phyloP scores from a whole-genome alignment of 92 coral and sea anemone genomes.

The Phenganax stokvisi region DNA sequence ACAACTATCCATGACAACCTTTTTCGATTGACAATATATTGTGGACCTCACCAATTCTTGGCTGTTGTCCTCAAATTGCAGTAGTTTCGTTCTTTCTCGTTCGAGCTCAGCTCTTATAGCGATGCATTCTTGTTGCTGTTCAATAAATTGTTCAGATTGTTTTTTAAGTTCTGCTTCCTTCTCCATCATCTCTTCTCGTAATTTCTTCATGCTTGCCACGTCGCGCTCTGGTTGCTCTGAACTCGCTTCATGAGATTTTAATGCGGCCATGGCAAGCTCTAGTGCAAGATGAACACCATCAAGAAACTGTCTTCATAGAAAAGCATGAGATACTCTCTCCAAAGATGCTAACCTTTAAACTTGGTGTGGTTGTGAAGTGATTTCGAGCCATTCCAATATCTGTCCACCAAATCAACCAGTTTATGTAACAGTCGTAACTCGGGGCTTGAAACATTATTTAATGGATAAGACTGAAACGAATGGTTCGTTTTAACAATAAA shows the following conservation, averaged over 20 bases:
- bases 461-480: conserved; percentile 6
- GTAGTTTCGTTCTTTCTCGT: conserved; percentile 50
- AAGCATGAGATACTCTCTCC: background rate
- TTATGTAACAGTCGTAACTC: conserved; percentile 45
- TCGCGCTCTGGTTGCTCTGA: background rate
- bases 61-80: conserved; percentile 56
- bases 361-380: conserved; percentile 82
- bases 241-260: background rate
- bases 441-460: conserved; percentile 9
- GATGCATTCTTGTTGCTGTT: conserved; percentile 65
- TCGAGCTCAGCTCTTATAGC: conserved; percentile 63
- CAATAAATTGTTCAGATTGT: conserved; percentile 64
- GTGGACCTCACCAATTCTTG: conserved; percentile 64
- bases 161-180: conserved; percentile 56
- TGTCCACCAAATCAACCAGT: conserved; percentile 96
- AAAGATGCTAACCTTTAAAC: conserved; percentile 58
- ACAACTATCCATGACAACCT: no score
- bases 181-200: conserved; percentile 39
- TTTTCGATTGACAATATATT: background rate
- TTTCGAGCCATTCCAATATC: conserved; percentile 99
- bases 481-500: background rate
- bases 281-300: background rate
- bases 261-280: conserved; percentile 16
- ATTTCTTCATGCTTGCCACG: conserved; percentile 2
- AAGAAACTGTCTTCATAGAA: background rate